Base-by-base conservation (phyloP, 2,888 invertebrate species). In the Mythimna impura region DNA sequence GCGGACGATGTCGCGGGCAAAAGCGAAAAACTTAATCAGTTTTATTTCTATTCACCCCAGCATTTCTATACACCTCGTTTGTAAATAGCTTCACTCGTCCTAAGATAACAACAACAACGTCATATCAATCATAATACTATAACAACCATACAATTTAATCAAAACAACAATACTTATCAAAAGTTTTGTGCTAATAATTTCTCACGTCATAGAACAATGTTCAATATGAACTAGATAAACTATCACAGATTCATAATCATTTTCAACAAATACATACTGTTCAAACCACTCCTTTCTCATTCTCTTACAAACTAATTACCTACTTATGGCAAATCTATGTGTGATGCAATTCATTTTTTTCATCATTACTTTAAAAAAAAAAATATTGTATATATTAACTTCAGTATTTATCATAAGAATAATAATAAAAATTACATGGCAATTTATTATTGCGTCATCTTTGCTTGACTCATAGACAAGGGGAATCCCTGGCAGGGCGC, bases 231-330 rank as follows among this genome's bases (percentile, higher is more conserved):
- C 62, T 54, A 58, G 54, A 80, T 55, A 55, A 62, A 71, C 43
- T 80, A 80, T 80, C 80, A 80, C 80, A 80, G 80, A 78, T 80
- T 47, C 43, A 50, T 36, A 73, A 78, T 25, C 22, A 73, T 63
- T 63, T 58, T 22, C 47, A 43, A 52, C 22, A 5, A 14, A 61
- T n/a, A 76, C 43, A 52, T 47, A 61, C 30, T 30, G 2, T 34
- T 61, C 22, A 34, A 30, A 30, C 52, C 54, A 61, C 54, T 55
- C 75, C 34, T 17, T 52, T 52, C 34, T n/a, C 34, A 58, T 12
- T 71, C n/a, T 40, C 62, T 54, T 79, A 79, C 20, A 30, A 64
- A 47, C 57, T 58, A 58, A 10, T 12, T 63, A 78, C 14, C 1
- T 58, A 36, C 43, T 3, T 47, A 70, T 7, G 43, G 58, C 52